Conservation (phyloP, 2,113 vertebrate genomes). For the Sigmodon hispidus region DNA sequence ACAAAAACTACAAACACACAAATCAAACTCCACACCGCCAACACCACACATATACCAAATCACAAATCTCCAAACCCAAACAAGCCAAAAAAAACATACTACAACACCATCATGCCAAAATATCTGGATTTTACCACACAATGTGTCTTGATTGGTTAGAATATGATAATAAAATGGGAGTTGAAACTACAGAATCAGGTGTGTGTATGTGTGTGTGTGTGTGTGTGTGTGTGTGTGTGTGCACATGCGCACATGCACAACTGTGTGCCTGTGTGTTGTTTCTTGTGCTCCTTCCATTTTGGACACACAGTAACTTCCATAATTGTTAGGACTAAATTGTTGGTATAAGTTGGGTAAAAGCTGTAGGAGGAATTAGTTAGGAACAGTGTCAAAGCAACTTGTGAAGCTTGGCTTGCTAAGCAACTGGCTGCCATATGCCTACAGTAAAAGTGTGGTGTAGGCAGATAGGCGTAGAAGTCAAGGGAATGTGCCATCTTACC, state of each 20-base stretch:
- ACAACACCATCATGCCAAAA: not conserved
- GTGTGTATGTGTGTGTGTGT: not conserved
- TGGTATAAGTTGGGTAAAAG: not conserved
- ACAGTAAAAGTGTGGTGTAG: not conserved
- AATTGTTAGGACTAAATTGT: not conserved
- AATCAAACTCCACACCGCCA: no score
- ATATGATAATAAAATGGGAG: not conserved
- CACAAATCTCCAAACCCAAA: no score
- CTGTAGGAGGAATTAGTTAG: conserved; percentile 6
- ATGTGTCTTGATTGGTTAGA: not conserved
- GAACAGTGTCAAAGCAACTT: not conserved
- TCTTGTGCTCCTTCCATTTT: not conserved
- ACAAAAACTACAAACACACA: no score
- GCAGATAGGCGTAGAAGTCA: not conserved
- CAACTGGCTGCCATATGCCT: not conserved
- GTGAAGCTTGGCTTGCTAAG: not conserved
- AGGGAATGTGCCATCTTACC: not conserved
- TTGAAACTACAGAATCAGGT: not conserved
- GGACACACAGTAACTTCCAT: not conserved
- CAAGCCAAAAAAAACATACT: no score
- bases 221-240: not conserved
- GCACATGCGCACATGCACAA: no score
- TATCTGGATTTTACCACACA: not conserved
- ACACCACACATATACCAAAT: no score
- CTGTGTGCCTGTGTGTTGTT: not conserved